Evolutionary conservation across 92 coral and sea anemone species (phyloP).

Genomic region (Zoanthus solanderi): DNA sequence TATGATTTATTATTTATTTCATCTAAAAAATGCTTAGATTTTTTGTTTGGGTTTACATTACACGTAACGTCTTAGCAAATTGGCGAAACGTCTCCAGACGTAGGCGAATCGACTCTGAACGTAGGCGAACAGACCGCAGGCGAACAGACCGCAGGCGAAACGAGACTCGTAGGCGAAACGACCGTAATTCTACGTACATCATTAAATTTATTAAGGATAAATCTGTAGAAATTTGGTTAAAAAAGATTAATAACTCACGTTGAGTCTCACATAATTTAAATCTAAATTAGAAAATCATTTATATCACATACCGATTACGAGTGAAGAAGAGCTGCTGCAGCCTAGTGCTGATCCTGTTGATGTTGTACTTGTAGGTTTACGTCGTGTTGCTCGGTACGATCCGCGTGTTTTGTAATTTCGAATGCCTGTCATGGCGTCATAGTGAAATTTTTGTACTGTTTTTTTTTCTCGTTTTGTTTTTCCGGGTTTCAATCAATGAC

Average conservation of each 20-base stretch:
- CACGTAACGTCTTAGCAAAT: no score
- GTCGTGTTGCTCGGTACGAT: background rate
- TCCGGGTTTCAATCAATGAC: background rate
- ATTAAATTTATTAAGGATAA: background rate
- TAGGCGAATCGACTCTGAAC: no score
- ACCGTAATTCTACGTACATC: background rate
- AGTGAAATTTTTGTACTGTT: background rate
- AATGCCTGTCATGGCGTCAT: background rate
- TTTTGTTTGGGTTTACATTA: no score
- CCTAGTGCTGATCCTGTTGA: constrained; percentile 6
- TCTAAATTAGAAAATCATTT: background rate
- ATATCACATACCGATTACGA: background rate
- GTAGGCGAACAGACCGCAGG: no score
- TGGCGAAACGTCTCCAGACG: no score
- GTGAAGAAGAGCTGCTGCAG: constrained; percentile 14
- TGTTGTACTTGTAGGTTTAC: background rate
- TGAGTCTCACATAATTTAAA: background rate
- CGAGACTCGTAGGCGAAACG: no score
- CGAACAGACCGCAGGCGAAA: no score
- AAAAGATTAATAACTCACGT: background rate
- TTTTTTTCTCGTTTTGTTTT: background rate
- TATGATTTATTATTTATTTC: no score
- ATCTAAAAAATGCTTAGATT: no score
- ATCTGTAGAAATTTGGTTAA: constrained; percentile 6
- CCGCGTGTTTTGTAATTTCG: constrained; percentile 1